phyloP scores from a whole-genome alignment of 2,113 vertebrate genomes.

The Ariopsis seemanni region DNA sequence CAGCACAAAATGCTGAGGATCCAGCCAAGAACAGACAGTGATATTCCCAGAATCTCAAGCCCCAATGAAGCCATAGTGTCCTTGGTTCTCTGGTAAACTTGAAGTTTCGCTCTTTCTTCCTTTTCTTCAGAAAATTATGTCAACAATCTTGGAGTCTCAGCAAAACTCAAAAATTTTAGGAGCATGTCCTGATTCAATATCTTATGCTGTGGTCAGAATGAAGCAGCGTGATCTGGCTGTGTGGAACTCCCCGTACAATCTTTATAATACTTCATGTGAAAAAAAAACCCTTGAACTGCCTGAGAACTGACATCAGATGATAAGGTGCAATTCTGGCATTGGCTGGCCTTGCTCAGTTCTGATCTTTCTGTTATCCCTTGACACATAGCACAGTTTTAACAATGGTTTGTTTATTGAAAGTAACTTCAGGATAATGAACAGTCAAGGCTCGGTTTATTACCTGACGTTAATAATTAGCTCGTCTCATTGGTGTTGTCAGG shows the following conservation, averaged over 20 bases:
- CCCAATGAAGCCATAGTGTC: constrained; percentile 77
- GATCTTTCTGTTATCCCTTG: constrained; percentile 25
- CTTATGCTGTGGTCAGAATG: background rate
- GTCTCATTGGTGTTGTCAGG: constrained; percentile 35
- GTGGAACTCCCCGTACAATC: constrained; percentile 8
- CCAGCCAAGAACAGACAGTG: constrained; percentile 84
- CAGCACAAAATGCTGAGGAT: constrained; percentile 80
- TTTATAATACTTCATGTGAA: constrained; percentile 28
- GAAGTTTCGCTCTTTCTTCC: background rate
- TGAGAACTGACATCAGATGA: constrained; percentile 39
- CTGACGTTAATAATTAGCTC: constrained; percentile 61
- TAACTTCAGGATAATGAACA: constrained; percentile 64
- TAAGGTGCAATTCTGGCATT: constrained; percentile 38
- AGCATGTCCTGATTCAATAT: constrained; percentile 6
- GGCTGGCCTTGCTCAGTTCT: constrained; percentile 17
- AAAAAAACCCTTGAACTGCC: constrained; percentile 32
- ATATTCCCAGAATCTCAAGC: constrained; percentile 82
- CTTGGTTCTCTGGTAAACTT: background rate
- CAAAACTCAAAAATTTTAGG: background rate
- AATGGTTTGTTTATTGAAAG: constrained; percentile 60
- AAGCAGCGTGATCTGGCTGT: constrained; percentile 35
- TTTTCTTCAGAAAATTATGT: constrained; percentile 9
- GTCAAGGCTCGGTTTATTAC: constrained; percentile 57
- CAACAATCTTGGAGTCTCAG: constrained; percentile 1
- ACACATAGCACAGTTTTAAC: constrained; percentile 33